Evolutionary conservation across 1,140 invertebrate species (phyloP), one percentile per base, ranked within the genome.

Genomic region (Wasmannia auropunctata): DNA sequence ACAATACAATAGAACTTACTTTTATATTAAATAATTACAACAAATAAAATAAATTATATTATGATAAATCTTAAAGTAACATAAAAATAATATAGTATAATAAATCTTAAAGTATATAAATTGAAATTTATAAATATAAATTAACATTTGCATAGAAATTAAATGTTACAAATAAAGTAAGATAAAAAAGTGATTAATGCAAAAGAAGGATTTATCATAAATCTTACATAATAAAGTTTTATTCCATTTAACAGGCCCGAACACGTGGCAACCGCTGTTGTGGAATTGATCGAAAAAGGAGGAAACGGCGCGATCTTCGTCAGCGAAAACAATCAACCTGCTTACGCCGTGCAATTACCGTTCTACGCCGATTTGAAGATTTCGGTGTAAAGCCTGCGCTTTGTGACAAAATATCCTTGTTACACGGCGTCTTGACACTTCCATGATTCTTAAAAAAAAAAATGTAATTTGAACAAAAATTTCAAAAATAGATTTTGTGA

Each of bases 261-360:
- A 8, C 74, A 93, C 40, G 94, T 95, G 0, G 95, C 95, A 2
- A 88, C 90, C 31, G 95, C 94, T 5, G 92, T 95, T 89, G 92
- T 95, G 0, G 92, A 93, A n/a, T 76, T 96, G 19, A 95, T 96
- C 60, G 91, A 92, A 28, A 91, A 94, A 37, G 95, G 94, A 14
- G 86, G 90, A 34, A 95, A 94, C 75, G 95, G 95, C 0, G 93
- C 93, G 19, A 91, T 95, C 4, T 95, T 95, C 92, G 94, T 96
- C 22, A 92, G 89, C 31, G 95, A 96, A 90, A 94, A 94, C 46
- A 93, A 93, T 14, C 56, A 95, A 88, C 93, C 94, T n/a, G 89
- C 93, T 4, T 95, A 95, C 72, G 93, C 94, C 74, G 91, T 95
- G 0, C 76, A 88, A 63, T 34, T 91, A 14, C 87, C 90, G 6